Evolutionary conservation across 2,888 invertebrate genomes (phyloP), one percentile per base, ranked within the genome.

Genomic region (Trichacis sp.): DNA sequence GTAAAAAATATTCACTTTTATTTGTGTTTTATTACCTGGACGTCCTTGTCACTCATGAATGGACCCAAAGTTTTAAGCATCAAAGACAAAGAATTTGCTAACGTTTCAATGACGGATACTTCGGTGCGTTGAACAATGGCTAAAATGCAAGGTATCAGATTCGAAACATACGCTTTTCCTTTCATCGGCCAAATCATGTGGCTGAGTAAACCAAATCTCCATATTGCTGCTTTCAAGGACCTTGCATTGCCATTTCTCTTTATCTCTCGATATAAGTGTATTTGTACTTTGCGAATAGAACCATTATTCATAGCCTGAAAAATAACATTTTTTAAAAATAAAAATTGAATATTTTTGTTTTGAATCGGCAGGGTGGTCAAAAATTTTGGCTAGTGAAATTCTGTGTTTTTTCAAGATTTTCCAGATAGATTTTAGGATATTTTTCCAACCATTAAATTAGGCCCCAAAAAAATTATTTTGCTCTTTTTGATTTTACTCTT

Each of bases 221-320:
- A 90, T 2, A 95, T 84, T 20, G 94, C 93, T 47, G 93, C 92
- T 70, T 92, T 87, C 46, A 95, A 82, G 29, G 91, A 90, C 61
- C 93, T 87, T 0, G 90, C 87, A 33, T 88, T 79, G 2, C 93
- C 92, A 84, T 94, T 94, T 77, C 90, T 90, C 81, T 93, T 93
- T 43, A 95, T 92, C 85, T 93, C 93, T 72, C 92, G 92, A 78
- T 92, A 93, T 42, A 95, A 85, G 82, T 94, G 94, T 76, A 93
- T 90, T 77, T 93, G 90, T 54, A 95, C 88, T 76, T 93, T 90
- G 19, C 90, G 89, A 9, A 92, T 88, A 71, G 91, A 89, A 15
- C 89, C 89, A 77, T 91, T 91, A 69, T 90, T 87, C 76, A 91
- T 84, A 5, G 88, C 88, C 86, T 87, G 64, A n/a, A 65, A 73